Evolutionary conservation across 2,888 invertebrate species (phyloP).

Genomic region (Aquatica leii): DNA sequence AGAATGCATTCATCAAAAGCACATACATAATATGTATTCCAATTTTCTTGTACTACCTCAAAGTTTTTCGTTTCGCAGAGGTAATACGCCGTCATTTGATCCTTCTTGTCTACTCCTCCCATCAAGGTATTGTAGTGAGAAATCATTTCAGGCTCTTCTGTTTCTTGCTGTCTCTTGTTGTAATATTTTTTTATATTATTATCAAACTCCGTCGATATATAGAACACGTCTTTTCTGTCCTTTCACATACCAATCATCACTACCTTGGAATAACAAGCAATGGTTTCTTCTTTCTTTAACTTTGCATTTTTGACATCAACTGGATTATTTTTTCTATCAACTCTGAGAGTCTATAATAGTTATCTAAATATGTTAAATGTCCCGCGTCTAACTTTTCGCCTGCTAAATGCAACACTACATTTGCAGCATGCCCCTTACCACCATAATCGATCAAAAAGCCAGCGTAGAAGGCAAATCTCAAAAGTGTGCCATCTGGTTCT

Average conservation of each 20-base stretch:
- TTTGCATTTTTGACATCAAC: too few species aligned
- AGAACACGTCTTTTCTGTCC: conserved; percentile 37
- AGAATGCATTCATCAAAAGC: conserved; percentile 7
- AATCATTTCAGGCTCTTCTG: conserved; percentile 32
- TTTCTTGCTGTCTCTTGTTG: conserved; percentile 14
- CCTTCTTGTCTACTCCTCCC: conserved; percentile 34
- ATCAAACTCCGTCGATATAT: conserved; percentile 39
- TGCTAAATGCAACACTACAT: conserved; percentile 23
- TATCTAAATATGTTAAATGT: conserved; percentile 1
- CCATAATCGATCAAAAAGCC: background rate
- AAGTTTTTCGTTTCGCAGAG: conserved; percentile 35
- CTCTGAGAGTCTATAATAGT: background rate
- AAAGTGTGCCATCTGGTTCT: background rate
- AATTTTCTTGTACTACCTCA: conserved; percentile 9
- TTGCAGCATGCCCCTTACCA: background rate
- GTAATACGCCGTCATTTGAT: too few species aligned
- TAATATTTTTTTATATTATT: conserved; percentile 29
- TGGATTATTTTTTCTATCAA: background rate
- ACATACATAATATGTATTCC: conserved; percentile 12
- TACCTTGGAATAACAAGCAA: conserved; percentile 12
- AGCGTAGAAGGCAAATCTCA: background rate
- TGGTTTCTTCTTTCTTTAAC: conserved; percentile 1
- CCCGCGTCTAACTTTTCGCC: background rate
- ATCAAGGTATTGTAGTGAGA: conserved; percentile 38
- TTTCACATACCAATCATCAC: conserved; percentile 40